Percentiles rank a stretch among this genome's conserved stretches.
phyloP scores from a whole-genome alignment of 2,113 vertebrate genomes.

The Pygoscelis antarcticus region DNA sequence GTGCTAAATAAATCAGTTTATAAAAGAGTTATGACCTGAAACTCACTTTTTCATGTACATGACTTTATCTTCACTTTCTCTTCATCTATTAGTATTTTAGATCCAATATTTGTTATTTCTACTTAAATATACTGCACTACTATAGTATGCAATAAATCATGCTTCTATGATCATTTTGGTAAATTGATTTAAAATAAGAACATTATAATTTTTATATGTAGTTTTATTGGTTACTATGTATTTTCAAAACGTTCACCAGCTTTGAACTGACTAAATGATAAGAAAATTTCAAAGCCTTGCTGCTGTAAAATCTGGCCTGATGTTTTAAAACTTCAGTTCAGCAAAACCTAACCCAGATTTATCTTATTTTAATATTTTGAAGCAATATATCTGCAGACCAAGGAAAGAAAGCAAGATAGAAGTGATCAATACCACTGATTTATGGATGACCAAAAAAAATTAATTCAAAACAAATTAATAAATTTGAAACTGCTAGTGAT shows the following conservation, averaged over 20 bases:
- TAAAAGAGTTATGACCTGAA: not conserved
- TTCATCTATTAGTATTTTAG: not conserved
- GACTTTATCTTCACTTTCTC: not conserved
- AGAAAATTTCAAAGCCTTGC: not conserved
- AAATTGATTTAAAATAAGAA: not conserved
- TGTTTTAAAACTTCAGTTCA: not conserved
- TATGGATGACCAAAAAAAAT: not conserved
- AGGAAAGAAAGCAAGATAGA: not conserved
- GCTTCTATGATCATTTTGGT: not conserved
- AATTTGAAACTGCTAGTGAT: not conserved
- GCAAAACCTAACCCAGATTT: not conserved
- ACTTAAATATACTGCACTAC: not conserved
- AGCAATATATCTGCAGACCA: not conserved
- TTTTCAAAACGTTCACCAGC: not conserved
- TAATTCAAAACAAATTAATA: not conserved
- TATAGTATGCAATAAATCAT: not conserved
- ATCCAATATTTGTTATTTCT: not conserved
- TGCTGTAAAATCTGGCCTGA: not conserved
- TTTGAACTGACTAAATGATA: not conserved
- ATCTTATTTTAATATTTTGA: not conserved
- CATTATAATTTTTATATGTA: not conserved
- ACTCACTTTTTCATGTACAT: not conserved
- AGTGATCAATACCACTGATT: not conserved
- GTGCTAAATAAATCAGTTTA: not conserved
- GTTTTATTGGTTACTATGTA: not conserved